phyloP scores from a whole-genome alignment of 2,888 invertebrate species.

The Tetranychus truncatus region DNA sequence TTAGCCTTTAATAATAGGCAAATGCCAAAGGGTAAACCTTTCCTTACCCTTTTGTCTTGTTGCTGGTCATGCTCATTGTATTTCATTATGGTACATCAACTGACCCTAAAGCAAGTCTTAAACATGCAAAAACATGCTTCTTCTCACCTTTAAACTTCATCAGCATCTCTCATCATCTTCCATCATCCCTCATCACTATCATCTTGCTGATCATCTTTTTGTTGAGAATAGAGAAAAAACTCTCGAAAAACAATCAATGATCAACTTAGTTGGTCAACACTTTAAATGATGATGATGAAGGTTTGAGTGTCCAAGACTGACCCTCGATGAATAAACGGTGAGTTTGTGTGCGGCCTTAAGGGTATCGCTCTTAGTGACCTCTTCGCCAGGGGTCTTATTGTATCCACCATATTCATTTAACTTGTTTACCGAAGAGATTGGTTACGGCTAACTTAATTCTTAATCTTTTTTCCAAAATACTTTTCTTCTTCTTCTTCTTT shows the following conservation, averaged over 20 bases:
- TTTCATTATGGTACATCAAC: neutral
- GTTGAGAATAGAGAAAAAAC: neutral
- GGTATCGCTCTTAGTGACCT: neutral
- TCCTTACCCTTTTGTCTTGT: neutral
- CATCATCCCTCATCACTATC: neutral
- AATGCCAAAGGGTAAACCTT: no score
- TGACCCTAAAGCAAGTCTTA: no score
- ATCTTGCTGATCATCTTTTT: neutral
- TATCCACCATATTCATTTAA: neutral
- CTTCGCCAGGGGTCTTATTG: neutral
- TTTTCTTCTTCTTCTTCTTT: neutral
- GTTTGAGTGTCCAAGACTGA: neutral
- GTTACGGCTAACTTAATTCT: neutral
- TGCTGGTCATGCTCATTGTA: neutral
- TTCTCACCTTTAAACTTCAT: neutral
- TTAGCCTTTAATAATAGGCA: no score
- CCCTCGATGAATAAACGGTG: neutral
- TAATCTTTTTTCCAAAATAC: neutral
- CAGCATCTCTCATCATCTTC: neutral
- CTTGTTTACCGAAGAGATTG: slow-evolving; percentile 1
- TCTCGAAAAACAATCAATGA: neutral
- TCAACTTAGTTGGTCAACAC: neutral
- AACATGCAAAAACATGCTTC: neutral
- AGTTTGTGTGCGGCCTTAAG: neutral
- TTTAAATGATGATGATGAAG: neutral